Conservation (phyloP, 2,797 vertebrate species). For the Sarcoramphus papa region DNA sequence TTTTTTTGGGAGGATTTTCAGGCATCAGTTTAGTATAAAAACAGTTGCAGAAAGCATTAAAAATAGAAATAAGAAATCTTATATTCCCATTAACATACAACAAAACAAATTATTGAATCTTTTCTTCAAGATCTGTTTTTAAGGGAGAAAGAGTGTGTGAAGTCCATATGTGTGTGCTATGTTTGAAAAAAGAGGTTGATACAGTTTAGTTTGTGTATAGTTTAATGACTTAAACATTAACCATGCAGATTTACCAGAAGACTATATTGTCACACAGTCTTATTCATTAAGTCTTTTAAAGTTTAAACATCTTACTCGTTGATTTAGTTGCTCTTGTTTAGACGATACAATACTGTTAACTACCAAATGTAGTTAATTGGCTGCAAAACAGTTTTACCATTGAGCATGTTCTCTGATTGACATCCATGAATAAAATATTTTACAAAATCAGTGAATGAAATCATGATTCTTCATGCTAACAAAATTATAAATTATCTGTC, state of each 20-base stretch:
- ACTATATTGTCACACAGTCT: not conserved
- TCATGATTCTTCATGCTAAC: not conserved
- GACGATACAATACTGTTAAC: not conserved
- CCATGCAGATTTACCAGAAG: not conserved
- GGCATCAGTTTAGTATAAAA: not conserved
- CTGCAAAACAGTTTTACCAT: not conserved
- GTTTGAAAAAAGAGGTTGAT: not conserved
- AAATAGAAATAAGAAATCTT: not conserved
- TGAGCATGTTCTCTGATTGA: not conserved
- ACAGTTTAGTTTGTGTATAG: not conserved
- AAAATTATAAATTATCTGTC: not conserved
- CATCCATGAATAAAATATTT: not conserved
- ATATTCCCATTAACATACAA: not conserved
- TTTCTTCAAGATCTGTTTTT: not conserved
- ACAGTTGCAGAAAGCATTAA: not conserved
- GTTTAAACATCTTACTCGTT: not conserved
- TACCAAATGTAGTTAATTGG: not conserved
- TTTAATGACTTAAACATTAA: not conserved
- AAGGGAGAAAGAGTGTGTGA: not conserved
- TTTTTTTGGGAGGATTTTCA: not conserved
- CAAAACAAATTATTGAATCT: not conserved
- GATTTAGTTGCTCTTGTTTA: not conserved
- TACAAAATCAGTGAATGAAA: not conserved
- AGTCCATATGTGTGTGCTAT: not conserved
- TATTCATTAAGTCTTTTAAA: not conserved